These are phyloP conservation scores for Notechis scutatus DNA, from an alignment of 2,113 vertebrate genomes.

Conservation along the genomic window DNA sequence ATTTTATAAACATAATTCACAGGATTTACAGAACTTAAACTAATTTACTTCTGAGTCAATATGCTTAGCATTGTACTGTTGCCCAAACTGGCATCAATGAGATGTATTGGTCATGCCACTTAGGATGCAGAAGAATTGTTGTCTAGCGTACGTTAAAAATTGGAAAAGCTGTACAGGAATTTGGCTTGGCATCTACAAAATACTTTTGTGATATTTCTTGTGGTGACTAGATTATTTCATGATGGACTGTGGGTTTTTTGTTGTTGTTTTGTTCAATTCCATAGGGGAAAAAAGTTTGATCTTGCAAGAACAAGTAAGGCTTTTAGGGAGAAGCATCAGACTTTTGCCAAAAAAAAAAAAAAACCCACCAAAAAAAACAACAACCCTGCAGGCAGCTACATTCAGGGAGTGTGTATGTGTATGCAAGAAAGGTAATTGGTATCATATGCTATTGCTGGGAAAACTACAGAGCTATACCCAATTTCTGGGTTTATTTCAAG, in stretches of 20 bases:
- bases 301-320: not conserved
- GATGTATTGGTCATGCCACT: not conserved
- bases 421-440: not conserved
- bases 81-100: not conserved
- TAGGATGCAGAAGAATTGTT: not conserved
- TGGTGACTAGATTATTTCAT: not conserved
- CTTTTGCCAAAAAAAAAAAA: not conserved
- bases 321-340: not conserved
- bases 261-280: not conserved
- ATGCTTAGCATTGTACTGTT: slow-evolving; percentile 29
- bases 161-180: slow-evolving; percentile 31
- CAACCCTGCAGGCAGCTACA: not conserved
- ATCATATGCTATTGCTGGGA: not conserved
- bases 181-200: slow-evolving; percentile 20
- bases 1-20: not conserved
- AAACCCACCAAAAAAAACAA: no score
- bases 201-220: slow-evolving; percentile 24
- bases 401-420: not conserved
- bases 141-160: not conserved
- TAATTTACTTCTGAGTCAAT: not conserved
- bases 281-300: not conserved
- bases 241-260: not conserved
- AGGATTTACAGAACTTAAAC: not conserved
- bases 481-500: not conserved
- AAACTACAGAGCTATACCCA: not conserved